These are phyloP conservation scores for Zenarchopterus dispar DNA, from an alignment of 2,797 vertebrate genomes.

Conservation along the genomic window DNA sequence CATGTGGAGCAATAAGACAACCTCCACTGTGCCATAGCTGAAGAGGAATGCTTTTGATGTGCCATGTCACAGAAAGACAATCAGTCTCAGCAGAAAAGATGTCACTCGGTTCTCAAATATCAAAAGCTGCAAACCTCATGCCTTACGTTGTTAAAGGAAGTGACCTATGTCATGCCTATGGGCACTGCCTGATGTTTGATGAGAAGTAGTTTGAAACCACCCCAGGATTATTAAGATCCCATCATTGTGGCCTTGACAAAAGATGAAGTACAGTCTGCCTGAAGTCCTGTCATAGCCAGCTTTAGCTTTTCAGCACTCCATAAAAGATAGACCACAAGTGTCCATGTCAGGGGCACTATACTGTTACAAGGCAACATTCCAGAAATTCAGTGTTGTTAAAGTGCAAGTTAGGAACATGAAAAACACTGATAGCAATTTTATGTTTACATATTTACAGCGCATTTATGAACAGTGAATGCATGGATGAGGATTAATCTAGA, in stretches of 20 bases:
- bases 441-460: too few relatives aligned
- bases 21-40: constrained; percentile 19
- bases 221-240: constrained; percentile 41
- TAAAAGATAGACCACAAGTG: constrained; percentile 28
- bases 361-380: constrained; percentile 49
- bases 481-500: too few relatives aligned
- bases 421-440: too few relatives aligned
- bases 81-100: constrained; percentile 51
- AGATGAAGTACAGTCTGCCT: constrained; percentile 58
- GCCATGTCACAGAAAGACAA: constrained; percentile 39
- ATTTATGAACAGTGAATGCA: too few relatives aligned
- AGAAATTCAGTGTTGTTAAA: constrained; percentile 8
- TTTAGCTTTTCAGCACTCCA: constrained; percentile 38
- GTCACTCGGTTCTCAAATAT: constrained; percentile 66
- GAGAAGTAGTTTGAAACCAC: constrained; percentile 30
- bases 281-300: constrained; percentile 49
- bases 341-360: constrained; percentile 27
- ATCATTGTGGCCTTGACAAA: constrained; percentile 60
- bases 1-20: constrained; percentile 54
- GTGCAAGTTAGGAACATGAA: too few relatives aligned
- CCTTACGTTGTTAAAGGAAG: constrained; percentile 63
- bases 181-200: constrained; percentile 51
- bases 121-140: constrained; percentile 60
- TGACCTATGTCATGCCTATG: constrained; percentile 45
- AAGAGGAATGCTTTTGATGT: constrained; percentile 69